Evolutionary conservation across 2,888 invertebrate species (phyloP).

Genomic region (Steinernema hermaphroditum): DNA sequence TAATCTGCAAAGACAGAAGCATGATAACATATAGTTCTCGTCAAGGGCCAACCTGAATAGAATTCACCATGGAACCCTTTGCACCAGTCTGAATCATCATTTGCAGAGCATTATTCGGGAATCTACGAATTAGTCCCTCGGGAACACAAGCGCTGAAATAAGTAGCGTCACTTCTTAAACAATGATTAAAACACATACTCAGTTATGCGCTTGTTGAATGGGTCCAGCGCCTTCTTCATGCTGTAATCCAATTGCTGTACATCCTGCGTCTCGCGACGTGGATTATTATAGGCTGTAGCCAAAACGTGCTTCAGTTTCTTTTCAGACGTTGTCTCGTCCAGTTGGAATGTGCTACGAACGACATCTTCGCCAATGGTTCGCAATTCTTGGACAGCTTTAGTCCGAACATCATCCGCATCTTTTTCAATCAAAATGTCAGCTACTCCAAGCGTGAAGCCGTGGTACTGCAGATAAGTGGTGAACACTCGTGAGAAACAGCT

Average conservation of each 20-base stretch:
- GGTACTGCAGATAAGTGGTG: constrained; percentile 80
- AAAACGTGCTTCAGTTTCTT: constrained; percentile 63
- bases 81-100: constrained; percentile 98
- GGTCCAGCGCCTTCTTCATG: constrained; percentile 79
- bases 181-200: constrained; percentile 70
- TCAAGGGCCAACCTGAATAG: constrained; percentile 55
- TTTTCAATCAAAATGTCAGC: constrained; percentile 84
- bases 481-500: constrained; percentile 90
- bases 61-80: constrained; percentile 85
- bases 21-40: neutral
- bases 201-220: constrained; percentile 86
- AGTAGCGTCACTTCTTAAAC: constrained; percentile 32
- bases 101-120: constrained; percentile 94
- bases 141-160: constrained; percentile 77
- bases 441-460: constrained; percentile 92
- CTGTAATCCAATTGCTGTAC: constrained; percentile 79
- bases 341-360: constrained; percentile 69
- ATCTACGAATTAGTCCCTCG: constrained; percentile 80
- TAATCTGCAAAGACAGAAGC: constrained; percentile 79
- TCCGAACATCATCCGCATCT: constrained; percentile 76
- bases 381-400: constrained; percentile 59
- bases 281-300: constrained; percentile 63
- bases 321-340: constrained; percentile 73
- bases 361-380: constrained; percentile 60
- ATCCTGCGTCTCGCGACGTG: constrained; percentile 68